These are phyloP conservation scores for Epicauta chinensis DNA, from an alignment of 1,140 invertebrate genomes.

Conservation along the genomic window DNA sequence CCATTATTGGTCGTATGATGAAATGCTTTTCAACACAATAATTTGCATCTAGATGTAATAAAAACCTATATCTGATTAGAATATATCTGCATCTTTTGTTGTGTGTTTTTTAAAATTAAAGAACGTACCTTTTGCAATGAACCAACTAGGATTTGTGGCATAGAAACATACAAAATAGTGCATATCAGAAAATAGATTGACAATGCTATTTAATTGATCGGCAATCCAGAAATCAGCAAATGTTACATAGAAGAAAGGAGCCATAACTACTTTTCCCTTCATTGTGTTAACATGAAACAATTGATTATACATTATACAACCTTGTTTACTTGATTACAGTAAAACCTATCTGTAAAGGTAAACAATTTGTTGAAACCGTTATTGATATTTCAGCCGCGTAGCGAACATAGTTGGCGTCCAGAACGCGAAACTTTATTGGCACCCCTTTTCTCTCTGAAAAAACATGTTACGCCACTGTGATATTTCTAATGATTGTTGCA, in stretches of 20 bases:
- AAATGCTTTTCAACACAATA: constrained; percentile 59
- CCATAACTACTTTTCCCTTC: constrained; percentile 76
- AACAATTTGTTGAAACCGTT: too few relatives aligned
- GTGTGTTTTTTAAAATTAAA: too few relatives aligned
- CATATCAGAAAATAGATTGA: constrained; percentile 85
- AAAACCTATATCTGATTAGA: background rate
- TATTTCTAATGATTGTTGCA: too few relatives aligned
- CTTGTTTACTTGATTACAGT: too few relatives aligned
- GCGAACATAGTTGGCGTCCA: too few relatives aligned
- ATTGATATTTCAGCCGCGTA: too few relatives aligned
- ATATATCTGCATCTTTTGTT: background rate
- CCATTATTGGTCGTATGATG: constrained; percentile 70
- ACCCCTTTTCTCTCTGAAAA: too few relatives aligned
- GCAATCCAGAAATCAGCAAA: constrained; percentile 99
- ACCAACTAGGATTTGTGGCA: constrained; percentile 65
- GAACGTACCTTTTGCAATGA: constrained; percentile 50
- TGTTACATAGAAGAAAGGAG: constrained; percentile 91
- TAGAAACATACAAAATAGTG: constrained; percentile 89
- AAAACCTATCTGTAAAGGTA: too few relatives aligned
- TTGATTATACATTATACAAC: too few relatives aligned
- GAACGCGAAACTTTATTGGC: too few relatives aligned
- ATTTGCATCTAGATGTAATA: constrained; percentile 46
- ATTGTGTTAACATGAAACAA: too few relatives aligned
- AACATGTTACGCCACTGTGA: too few relatives aligned
- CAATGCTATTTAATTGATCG: constrained; percentile 95